phyloP scores from a whole-genome alignment of 1,140 invertebrate species.

The Whitmania pigra region DNA sequence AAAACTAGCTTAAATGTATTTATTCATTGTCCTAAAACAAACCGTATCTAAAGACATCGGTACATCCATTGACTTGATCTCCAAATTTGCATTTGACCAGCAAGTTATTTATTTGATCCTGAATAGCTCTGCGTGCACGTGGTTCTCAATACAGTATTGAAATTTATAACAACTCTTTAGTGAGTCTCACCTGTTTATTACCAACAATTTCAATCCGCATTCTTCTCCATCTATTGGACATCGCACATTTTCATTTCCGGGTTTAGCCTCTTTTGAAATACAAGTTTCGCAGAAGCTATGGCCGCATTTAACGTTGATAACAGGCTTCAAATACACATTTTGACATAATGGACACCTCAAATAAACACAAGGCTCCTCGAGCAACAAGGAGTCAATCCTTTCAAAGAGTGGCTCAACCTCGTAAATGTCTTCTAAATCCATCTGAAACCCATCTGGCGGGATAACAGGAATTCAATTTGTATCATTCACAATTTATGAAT shows the following conservation, averaged over 20 bases:
- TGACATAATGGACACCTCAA: neutral
- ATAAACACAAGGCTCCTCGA: neutral
- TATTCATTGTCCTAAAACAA: neutral
- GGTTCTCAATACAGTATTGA: neutral
- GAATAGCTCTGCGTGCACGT: neutral
- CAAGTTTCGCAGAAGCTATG: neutral
- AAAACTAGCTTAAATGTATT: neutral
- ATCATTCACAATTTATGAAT: no score
- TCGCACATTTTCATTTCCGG: neutral
- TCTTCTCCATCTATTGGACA: neutral
- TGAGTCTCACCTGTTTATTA: neutral
- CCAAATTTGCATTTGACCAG: neutral
- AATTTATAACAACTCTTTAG: neutral
- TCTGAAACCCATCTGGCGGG: no score
- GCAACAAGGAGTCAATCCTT: neutral
- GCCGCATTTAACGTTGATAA: neutral
- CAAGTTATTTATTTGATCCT: conserved; percentile 14
- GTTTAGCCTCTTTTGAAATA: neutral
- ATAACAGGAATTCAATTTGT: no score
- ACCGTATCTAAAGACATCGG: neutral
- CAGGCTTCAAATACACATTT: neutral
- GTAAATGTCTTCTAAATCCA: neutral
- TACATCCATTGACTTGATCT: neutral
- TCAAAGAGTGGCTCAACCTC: neutral
- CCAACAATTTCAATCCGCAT: neutral